Conservation (phyloP, 2,113 vertebrate genomes). For the Eurystomus gularis region DNA sequence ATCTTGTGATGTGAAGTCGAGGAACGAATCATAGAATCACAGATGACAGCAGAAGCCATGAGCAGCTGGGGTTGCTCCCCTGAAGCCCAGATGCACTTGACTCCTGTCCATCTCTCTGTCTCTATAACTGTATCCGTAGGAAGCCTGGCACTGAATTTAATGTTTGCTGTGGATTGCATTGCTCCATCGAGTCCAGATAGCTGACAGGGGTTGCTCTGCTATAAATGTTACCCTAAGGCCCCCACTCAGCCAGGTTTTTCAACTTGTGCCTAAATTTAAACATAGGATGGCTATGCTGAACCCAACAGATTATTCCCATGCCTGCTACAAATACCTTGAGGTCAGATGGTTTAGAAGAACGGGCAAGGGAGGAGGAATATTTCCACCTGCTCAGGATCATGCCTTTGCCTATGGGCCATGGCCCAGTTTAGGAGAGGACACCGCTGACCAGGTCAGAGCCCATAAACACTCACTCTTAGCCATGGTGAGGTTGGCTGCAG, state of each 20-base stretch:
- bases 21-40: neutral
- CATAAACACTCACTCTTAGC: neutral
- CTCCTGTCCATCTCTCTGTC: constrained; percentile 27
- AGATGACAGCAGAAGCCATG: neutral
- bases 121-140: neutral
- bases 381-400: neutral
- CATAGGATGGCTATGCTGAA: neutral
- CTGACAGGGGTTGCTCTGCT: neutral
- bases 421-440: neutral
- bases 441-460: neutral
- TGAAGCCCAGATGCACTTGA: constrained; percentile 25
- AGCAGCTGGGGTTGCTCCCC: constrained; percentile 6
- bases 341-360: neutral
- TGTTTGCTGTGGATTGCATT: neutral
- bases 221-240: neutral
- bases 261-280: neutral
- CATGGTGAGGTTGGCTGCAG: neutral
- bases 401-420: neutral
- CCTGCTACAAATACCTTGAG: neutral
- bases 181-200: neutral
- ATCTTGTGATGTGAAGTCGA: neutral
- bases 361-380: neutral
- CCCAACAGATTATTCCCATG: neutral
- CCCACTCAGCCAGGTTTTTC: neutral
- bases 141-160: neutral